These are phyloP conservation scores for Equus quagga DNA, from an alignment of 2,113 vertebrate species.

Conservation along the genomic window DNA sequence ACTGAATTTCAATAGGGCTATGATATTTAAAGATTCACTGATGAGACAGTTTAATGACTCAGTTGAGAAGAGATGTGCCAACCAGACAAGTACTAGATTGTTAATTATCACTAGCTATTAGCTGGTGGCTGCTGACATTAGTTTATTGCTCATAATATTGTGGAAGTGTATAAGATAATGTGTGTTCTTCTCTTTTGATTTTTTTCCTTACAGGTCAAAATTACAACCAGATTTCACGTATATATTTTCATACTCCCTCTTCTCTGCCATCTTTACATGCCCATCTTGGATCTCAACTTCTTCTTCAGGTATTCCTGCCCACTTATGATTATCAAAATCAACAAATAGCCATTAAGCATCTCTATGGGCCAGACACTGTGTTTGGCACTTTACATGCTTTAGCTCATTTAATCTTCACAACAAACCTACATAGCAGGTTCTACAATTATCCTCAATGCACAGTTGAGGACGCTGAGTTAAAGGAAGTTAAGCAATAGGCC, in stretches of 20 bases:
- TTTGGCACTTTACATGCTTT: background rate
- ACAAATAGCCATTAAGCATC: background rate
- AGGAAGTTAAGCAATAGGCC: background rate
- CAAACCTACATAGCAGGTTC: background rate
- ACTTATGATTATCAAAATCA: slow-evolving; percentile 1
- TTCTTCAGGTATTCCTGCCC: background rate
- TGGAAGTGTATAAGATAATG: background rate
- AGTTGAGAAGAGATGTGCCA: background rate
- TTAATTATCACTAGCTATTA: slow-evolving; percentile 15
- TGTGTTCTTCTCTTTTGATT: background rate
- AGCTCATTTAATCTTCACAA: slow-evolving; percentile 34
- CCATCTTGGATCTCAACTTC: background rate
- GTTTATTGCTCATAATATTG: background rate
- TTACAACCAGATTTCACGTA: background rate
- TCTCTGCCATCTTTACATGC: slow-evolving; percentile 40
- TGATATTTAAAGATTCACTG: background rate
- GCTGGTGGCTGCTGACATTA: background rate
- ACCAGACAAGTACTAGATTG: background rate
- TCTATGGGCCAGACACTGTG: background rate
- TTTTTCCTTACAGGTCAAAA: slow-evolving; percentile 26
- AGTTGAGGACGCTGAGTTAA: background rate
- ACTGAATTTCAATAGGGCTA: slow-evolving; percentile 1
- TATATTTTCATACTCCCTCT: background rate
- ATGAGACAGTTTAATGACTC: background rate
- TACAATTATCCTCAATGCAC: background rate